Conservation (phyloP, 2,113 vertebrate species). For the Laticauda colubrina region DNA sequence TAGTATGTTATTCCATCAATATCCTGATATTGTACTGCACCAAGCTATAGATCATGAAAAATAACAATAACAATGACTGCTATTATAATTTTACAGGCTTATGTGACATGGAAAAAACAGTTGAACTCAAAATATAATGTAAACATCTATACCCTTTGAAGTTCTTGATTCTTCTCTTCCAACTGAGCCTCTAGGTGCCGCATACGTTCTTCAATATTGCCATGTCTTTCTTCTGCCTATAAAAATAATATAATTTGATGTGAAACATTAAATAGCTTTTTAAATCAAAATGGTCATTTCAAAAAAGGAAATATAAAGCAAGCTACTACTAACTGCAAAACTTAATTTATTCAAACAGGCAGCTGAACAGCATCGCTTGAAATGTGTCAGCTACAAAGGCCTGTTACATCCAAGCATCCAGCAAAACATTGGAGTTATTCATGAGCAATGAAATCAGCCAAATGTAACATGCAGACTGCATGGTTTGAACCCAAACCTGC, state of each 20-base stretch:
- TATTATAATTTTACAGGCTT: not conserved
- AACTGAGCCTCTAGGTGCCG: conserved; percentile 95
- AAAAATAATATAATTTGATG: conserved; percentile 58
- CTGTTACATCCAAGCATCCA: conserved; percentile 80
- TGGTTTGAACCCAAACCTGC: conserved; percentile 84
- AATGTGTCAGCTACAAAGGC: conserved; percentile 83
- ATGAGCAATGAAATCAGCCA: conserved; percentile 87
- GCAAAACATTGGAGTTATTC: conserved; percentile 78
- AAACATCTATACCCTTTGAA: conserved; percentile 85
- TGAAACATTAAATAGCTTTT: conserved; percentile 55
- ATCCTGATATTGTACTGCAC: not conserved
- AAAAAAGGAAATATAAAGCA: conserved; percentile 79
- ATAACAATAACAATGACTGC: not conserved
- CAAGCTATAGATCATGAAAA: not conserved
- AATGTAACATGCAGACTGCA: conserved; percentile 85
- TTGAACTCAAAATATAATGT: not conserved
- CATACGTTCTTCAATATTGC: conserved; percentile 97
- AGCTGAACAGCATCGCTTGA: conserved; percentile 86
- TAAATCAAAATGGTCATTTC: conserved; percentile 51
- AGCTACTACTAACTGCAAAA: conserved; percentile 84
- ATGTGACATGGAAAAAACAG: not conserved
- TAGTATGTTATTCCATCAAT: not conserved
- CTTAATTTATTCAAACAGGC: conserved; percentile 78
- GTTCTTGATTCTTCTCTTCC: conserved; percentile 99
- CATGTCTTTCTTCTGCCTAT: conserved; percentile 97